Evolutionary conservation across 2,797 vertebrate species (phyloP), one percentile per base, ranked within the genome.

Genomic region (Schizothorax lantsangensis): DNA sequence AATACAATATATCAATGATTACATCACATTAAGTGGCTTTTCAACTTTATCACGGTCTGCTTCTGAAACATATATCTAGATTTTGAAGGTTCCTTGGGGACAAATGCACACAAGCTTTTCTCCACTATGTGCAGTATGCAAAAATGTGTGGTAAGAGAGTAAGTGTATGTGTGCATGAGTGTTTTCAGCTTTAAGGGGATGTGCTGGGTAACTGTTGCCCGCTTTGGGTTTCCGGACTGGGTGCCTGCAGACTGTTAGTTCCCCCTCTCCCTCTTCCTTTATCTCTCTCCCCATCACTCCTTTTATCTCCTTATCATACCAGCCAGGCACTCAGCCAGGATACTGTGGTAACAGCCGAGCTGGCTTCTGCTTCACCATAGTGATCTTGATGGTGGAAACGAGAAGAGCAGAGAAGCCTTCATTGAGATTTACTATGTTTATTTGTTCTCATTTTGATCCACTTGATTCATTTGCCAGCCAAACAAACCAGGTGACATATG

Each of bases 301-400:
- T 88, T 89, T 87, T 89, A 88, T 89, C 87, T 85, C 86, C 84
- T 91, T 95, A 94, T 95, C 95, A 95, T 92, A 92, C 84, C 89
- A 93, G 87, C 94, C 98, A 98, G 97, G 97, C 95, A 94, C 94
- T 92, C 95, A 95, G 95, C 94, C 98, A 99, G 97, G 97, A 95
- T 95, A 95, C 94, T 95, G 95, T 95, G 97, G 97, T 98, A 96
- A 98, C 96, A 97, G 95, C 94, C 95, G 95, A 93, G 95, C 91
- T 93, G 92, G 94, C 80, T 89, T 91, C 90, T 93, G 93, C 93
- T 93, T 91, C 92, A 93, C 92, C 90, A 90, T 91, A 92, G 92
- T 93, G 94, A 94, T 91, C 81, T 92, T 92, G 89, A 95, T 91
- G 92, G 92, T 72, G 40, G 3, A 71, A 86, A 38, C 5, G 40